Base-by-base conservation (phyloP, 2,888 invertebrate species). In the Cordilura impudica region DNA sequence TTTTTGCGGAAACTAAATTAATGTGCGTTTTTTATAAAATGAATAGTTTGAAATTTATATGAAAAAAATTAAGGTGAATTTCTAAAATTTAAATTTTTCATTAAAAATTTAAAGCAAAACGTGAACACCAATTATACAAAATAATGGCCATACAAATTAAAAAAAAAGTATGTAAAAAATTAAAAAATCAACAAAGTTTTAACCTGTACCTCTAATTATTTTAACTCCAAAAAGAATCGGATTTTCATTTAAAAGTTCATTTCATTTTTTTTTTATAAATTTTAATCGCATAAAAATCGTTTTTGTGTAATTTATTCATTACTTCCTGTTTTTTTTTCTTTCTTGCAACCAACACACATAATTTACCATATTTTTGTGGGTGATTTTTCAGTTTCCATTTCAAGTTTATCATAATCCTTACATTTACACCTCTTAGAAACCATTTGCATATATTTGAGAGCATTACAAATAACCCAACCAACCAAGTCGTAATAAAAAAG, bases 361-460 rank as follows among this genome's bases (percentile, higher is more conserved):
- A 2, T 21, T 21, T 23, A n/a, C 16, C 35, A 35, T 65, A 16
- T 39, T 65, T 51, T 65, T 53, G 8, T 45, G 19, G 31, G n/a
- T 16, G 14, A 21, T 7, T 51, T 39, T 12, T 23, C n/a, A 8
- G 47, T 49, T 39, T 23, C 2, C 26, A 39, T 7, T 65, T 70
- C 0, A 51, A 31, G 19, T 61, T 60, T 73, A 49, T 39, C 58
- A 51, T 73, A 73, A 66, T 49, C 29, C 67, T 26, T 60, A 19
- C 60, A 35, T 61, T 61, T 70, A 23, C 60, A 61, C 43, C 43
- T 53, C 6, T 60, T 43, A 51, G 53, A 53, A 45, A 5, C 8
- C 67, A 35, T 75, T 69, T 75, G 61, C 67, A 67, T 75, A 23
- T 53, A 18, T 31, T 51, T 65, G 14, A 4, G 29, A 47, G 2